These are phyloP conservation scores for Allobates femoralis DNA, from an alignment of 2,797 vertebrate species.

Conservation along the genomic window DNA sequence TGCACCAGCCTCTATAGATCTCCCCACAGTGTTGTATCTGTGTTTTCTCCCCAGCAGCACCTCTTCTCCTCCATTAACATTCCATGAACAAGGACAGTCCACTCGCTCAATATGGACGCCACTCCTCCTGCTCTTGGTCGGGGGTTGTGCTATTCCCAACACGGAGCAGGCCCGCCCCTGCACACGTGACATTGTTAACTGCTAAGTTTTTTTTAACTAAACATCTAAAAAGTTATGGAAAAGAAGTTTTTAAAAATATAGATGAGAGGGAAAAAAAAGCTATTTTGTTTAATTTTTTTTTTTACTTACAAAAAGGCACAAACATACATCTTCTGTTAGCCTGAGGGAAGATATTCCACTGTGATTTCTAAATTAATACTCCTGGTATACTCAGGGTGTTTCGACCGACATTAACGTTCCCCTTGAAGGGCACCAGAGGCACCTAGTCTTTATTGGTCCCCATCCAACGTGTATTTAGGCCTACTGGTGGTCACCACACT, in stretches of 20 bases:
- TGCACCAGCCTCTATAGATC: neutral
- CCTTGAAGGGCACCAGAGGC: neutral
- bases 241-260: conserved; percentile 33
- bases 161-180: neutral
- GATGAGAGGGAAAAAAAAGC: conserved; percentile 15
- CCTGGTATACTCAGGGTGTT: neutral
- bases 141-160: neutral
- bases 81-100: conserved; percentile 31
- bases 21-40: conserved; percentile 57
- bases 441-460: neutral
- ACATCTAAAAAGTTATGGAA: neutral
- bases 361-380: neutral
- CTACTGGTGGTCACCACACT: neutral
- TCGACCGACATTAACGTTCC: neutral
- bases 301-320: conserved; percentile 32
- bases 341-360: neutral
- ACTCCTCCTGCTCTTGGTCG: neutral
- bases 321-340: neutral
- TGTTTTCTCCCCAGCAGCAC: conserved; percentile 64
- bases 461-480: neutral
- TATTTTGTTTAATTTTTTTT: neutral
- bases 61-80: conserved; percentile 66
- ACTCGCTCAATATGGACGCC: neutral
- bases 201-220: conserved; percentile 43
- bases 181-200: conserved; percentile 36